Percentiles rank a stretch among this genome's conserved stretches.
Evolutionary conservation across 2,113 vertebrate species (phyloP).

Genomic region (Todiramphus saurophagus): DNA sequence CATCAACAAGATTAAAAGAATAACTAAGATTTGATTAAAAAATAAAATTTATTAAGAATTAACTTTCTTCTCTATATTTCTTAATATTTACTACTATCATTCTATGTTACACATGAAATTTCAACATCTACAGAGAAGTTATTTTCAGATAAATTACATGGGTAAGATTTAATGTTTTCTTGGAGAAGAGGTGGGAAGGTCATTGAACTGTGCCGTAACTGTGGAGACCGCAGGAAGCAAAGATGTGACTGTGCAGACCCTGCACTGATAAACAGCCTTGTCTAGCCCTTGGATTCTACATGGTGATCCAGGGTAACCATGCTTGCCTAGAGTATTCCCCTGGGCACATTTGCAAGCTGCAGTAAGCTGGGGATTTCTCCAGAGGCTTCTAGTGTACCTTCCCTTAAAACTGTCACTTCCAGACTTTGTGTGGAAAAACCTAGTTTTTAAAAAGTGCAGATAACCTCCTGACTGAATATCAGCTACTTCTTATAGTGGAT

Average conservation of each 20-base stretch:
- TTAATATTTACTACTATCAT: not conserved
- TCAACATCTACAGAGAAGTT: not conserved
- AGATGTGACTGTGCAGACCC: not conserved
- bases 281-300: accelerated
- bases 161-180: not conserved
- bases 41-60: not conserved
- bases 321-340: not conserved
- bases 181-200: not conserved
- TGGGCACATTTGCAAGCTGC: not conserved
- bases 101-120: not conserved
- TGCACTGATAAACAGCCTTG: accelerated
- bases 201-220: accelerated
- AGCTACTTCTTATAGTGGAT: not conserved
- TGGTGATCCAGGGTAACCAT: not conserved
- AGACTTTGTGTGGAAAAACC: not conserved
- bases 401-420: not conserved
- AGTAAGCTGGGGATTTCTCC: not conserved
- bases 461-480: not conserved
- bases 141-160: not conserved
- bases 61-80: not conserved
- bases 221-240: accelerated
- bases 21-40: not conserved
- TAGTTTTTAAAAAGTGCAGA: not conserved
- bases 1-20: not conserved
- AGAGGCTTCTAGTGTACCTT: not conserved